A percentile compares a stretch with the other conserved stretches of the same genome.
These are phyloP conservation scores for Barnardius zonarius DNA, from an alignment of 2,113 vertebrate genomes.

Conservation along the genomic window DNA sequence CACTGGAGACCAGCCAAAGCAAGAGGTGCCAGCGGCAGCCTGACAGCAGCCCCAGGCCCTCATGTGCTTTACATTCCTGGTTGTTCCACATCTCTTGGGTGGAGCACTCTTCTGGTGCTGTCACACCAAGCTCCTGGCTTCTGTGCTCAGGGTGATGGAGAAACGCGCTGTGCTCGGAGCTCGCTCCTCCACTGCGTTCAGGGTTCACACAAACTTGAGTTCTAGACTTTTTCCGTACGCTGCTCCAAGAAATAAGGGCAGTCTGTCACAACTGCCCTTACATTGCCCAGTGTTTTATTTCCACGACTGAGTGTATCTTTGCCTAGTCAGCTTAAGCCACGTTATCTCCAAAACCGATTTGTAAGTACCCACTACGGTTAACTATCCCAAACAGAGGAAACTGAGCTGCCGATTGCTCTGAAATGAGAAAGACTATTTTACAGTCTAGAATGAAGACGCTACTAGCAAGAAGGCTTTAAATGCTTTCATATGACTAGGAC, in stretches of 20 bases:
- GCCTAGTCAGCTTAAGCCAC: background rate
- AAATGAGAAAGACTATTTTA: background rate
- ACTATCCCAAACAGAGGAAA: background rate
- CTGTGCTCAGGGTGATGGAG: background rate
- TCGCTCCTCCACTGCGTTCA: accelerated
- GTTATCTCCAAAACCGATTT: background rate
- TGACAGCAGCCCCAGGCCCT: background rate
- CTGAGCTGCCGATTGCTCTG: background rate
- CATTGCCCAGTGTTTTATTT: background rate
- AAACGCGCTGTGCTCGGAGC: background rate
- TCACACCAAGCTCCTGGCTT: background rate
- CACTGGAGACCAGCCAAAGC: background rate
- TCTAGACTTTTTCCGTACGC: background rate
- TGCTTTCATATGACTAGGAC: background rate
- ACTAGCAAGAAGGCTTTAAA: background rate
- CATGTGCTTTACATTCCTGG: background rate
- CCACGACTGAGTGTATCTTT: background rate
- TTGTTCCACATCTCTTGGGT: accelerated
- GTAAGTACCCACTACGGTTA: background rate
- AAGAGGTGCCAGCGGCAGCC: background rate
- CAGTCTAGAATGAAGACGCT: background rate
- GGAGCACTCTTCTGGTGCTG: background rate
- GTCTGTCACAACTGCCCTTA: background rate
- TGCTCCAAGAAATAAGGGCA: background rate
- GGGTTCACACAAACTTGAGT: background rate